Base-by-base conservation (phyloP, 35 echinoderm and acorn worm species). In the Stichopus chloronotus region DNA sequence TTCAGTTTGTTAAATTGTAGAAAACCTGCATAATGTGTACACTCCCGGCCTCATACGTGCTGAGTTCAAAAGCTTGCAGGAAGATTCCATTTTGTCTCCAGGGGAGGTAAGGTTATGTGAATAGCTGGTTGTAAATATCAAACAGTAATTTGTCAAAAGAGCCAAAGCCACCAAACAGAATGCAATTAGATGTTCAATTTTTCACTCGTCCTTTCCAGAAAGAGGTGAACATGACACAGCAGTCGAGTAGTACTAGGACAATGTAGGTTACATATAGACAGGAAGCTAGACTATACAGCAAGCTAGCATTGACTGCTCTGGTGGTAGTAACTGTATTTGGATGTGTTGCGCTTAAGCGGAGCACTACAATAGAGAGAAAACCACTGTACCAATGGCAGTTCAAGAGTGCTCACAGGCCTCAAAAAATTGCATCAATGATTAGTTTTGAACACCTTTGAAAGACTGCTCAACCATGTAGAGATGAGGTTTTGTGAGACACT, bases 11-110 rank as follows among this genome's bases (percentile, higher is more conserved):
- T 85, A 56, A 85, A 85, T 85, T 85, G 57, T 20, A 63, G 59
- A 71, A 71, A 72, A 17, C 60, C 87, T 89, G 87, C 87, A 89
- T 89, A 89, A 89, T 89, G 87, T 72, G 87, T 54, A 63, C 87
- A 71, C 61, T 63, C 87, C 52, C 60, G 61, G 80, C 80, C 12
- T 55, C 52, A 89, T 63, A 61, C 25, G 61, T 65, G 57, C 9
- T 58, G 55, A 58, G 17, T 85, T 85, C 87, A 71, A n/a, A 89
- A 71, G 87, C 9, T 89, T 58, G 52, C 59, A 54, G 87, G 87
- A 61, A 89, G 57, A 89, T 89, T 71, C 87, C 87, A 89, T 72
- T 89, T 71, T 13, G 7, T 72, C 22, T 89, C 21, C 59, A 16
- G 60, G 87, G 22, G 87, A 55, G 43, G 52, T 83, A 83, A 53